A percentile compares a stretch with the other conserved stretches of the same genome.
Evolutionary conservation across 2,797 vertebrate species (phyloP).

Genomic region (Cossypha heuglini): DNA sequence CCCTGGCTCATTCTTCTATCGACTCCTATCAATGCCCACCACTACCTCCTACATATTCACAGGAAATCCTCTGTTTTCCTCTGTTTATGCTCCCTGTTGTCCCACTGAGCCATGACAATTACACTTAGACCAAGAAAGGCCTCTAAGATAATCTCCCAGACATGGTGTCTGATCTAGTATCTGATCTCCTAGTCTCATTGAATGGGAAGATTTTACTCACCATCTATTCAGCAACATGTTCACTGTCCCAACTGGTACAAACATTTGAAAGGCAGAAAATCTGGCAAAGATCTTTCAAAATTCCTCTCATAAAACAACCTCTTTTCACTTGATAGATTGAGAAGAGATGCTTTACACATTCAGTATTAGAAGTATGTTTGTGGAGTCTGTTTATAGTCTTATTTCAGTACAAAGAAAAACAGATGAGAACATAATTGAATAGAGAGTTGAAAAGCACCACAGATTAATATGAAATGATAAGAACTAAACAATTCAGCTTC

Average conservation of each 20-base stretch:
- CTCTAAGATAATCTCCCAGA: neutral
- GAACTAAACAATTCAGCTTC: neutral
- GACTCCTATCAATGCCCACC: neutral
- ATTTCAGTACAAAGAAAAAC: conserved; percentile 17
- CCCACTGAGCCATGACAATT: neutral
- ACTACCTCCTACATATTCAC: neutral
- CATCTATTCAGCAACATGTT: neutral
- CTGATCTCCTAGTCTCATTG: neutral
- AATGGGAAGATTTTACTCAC: neutral
- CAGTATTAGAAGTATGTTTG: neutral
- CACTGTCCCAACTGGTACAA: neutral
- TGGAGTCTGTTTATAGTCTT: neutral
- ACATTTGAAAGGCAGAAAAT: neutral
- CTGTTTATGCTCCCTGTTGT: neutral
- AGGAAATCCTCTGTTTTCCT: neutral
- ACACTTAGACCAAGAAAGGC: neutral
- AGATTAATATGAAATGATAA: conserved; percentile 9
- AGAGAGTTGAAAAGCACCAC: conserved; percentile 1
- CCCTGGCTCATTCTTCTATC: neutral
- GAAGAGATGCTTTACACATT: neutral
- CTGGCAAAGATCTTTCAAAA: neutral
- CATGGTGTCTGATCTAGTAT: neutral
- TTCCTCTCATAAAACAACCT: neutral
- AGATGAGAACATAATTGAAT: neutral
- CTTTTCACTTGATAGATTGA: neutral